Evolutionary conservation across 2,888 invertebrate species (phyloP).

Genomic region (Idaea aversata): DNA sequence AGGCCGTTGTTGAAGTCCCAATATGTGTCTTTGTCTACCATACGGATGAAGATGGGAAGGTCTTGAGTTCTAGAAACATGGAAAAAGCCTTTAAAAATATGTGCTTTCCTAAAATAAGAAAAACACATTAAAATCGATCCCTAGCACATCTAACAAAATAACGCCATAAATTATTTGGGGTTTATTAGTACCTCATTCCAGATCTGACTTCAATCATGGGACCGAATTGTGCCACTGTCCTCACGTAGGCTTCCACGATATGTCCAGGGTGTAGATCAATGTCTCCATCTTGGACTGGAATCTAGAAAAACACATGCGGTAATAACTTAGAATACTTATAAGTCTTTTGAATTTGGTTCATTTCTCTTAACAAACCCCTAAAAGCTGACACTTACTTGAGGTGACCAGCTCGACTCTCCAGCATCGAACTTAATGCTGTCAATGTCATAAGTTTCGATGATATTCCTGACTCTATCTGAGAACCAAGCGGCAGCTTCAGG

Average conservation of each 20-base stretch:
- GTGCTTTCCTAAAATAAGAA: too few relatives aligned
- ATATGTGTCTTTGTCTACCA: conserved; percentile 88
- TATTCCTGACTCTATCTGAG: conserved; percentile 62
- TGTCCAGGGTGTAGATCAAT: conserved; percentile 79
- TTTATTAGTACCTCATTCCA: conserved; percentile 77
- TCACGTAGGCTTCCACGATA: conserved; percentile 78
- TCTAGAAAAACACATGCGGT: conserved; percentile 38
- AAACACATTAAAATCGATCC: too few relatives aligned
- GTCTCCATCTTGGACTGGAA: conserved; percentile 79
- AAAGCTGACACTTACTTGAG: conserved; percentile 61
- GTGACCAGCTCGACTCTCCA: conserved; percentile 86
- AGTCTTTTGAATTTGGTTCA: neutral
- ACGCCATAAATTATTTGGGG: neutral
- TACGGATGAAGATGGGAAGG: conserved; percentile 85
- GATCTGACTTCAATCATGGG: conserved; percentile 85
- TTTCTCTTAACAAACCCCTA: neutral
- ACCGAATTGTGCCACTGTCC: conserved; percentile 80
- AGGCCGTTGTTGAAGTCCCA: conserved; percentile 87
- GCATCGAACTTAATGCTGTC: conserved; percentile 91
- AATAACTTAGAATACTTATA: neutral
- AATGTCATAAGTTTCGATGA: conserved; percentile 83
- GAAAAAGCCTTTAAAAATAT: neutral
- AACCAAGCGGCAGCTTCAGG: conserved; percentile 83
- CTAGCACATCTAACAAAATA: neutral
- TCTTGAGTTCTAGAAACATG: conserved; percentile 80